Evolutionary conservation across 2,888 invertebrate genomes (phyloP).

Genomic region (Empis stercorea): DNA sequence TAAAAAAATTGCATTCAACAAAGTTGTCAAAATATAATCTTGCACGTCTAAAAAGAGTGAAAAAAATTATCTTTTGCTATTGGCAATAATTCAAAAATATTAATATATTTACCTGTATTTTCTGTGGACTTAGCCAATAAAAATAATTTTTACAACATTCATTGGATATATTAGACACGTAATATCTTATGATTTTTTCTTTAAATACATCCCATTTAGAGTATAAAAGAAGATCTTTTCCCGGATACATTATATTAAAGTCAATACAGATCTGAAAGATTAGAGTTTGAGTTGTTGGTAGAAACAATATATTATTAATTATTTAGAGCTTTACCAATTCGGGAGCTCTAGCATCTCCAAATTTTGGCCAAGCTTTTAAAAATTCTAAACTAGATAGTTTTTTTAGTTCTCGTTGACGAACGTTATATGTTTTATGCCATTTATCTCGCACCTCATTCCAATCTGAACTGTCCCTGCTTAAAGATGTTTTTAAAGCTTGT

Average conservation of each 20-base stretch:
- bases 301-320: too few relatives aligned
- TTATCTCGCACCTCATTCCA: slow-evolving; percentile 12
- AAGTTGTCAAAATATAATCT: slow-evolving; percentile 8
- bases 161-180: slow-evolving; percentile 6
- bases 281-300: neutral
- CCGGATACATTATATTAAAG: slow-evolving; percentile 7
- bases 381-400: slow-evolving; percentile 1
- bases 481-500: slow-evolving; percentile 5
- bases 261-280: slow-evolving; percentile 8
- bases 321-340: slow-evolving; percentile 4
- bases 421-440: slow-evolving; percentile 9
- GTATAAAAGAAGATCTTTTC: slow-evolving; percentile 4
- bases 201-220: slow-evolving; percentile 9
- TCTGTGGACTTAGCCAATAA: neutral
- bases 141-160: slow-evolving; percentile 8
- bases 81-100: neutral
- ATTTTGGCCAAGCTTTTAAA: too few relatives aligned
- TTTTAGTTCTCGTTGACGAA: slow-evolving; percentile 8
- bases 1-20: slow-evolving; percentile 10
- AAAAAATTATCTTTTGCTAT: neutral
- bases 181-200: neutral
- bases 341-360: slow-evolving; percentile 7
- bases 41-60: neutral
- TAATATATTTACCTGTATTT: neutral
- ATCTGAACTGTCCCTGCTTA: slow-evolving; percentile 7